Percentiles rank a stretch among this genome's conserved stretches.
Evolutionary conservation across 2,113 vertebrate species (phyloP).

Genomic region (Peromyscus maniculatus): DNA sequence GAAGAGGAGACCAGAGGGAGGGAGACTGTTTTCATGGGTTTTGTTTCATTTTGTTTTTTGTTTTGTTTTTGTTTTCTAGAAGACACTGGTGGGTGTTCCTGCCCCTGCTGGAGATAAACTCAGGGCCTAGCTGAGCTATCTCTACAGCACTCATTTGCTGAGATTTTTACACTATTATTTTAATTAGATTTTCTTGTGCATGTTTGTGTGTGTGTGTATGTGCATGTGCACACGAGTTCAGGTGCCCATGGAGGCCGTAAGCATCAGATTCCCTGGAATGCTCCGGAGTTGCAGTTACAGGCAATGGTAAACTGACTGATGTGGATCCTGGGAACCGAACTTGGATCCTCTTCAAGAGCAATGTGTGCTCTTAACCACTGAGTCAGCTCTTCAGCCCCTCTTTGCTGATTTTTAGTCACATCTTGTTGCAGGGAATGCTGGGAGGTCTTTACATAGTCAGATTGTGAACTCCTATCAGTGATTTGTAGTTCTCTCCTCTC

Average conservation of each 20-base stretch:
- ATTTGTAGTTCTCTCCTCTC: too few relatives aligned
- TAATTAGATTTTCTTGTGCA: background rate
- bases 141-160: background rate
- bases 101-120: background rate
- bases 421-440: background rate
- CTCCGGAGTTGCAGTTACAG: background rate
- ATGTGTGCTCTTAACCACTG: background rate
- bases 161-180: background rate
- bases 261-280: background rate
- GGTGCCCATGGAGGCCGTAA: background rate
- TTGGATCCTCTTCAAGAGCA: background rate
- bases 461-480: background rate
- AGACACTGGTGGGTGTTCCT: constrained; percentile 11
- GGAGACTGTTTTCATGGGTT: background rate
- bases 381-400: too few relatives aligned
- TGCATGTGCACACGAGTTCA: too few relatives aligned
- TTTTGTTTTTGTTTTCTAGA: constrained; percentile 26
- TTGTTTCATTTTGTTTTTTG: background rate
- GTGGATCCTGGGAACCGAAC: background rate
- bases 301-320: background rate
- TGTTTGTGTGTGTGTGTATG: too few relatives aligned
- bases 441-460: background rate
- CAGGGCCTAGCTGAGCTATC: background rate
- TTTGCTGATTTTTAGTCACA: background rate
- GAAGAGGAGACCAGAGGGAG: background rate